Percentiles rank a stretch among this genome's conserved stretches.
These are phyloP conservation scores for Heterotilapia buettikoferi DNA, from an alignment of 2,113 vertebrate species.

Conservation along the genomic window DNA sequence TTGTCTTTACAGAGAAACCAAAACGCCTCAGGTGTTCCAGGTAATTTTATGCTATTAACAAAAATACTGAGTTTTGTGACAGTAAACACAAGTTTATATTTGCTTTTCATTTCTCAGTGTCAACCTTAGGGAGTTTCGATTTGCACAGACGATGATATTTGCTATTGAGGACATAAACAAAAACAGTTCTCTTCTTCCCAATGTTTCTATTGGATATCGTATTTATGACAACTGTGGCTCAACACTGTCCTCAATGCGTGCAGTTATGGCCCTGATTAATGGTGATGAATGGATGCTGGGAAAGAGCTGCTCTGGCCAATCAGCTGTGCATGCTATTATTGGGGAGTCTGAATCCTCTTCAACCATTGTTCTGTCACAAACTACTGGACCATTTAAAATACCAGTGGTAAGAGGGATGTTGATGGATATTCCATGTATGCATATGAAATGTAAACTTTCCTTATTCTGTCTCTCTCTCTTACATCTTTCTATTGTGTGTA, in stretches of 20 bases:
- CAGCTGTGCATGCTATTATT: slow-evolving; percentile 69
- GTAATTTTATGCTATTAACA: slow-evolving; percentile 16
- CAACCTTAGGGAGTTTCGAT: slow-evolving; percentile 71
- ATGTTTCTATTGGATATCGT: slow-evolving; percentile 68
- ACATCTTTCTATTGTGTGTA: not conserved
- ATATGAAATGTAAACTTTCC: not conserved
- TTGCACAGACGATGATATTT: slow-evolving; percentile 74
- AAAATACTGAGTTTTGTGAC: not conserved
- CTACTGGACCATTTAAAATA: slow-evolving; percentile 66
- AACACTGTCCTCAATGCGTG: slow-evolving; percentile 66
- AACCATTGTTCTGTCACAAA: slow-evolving; percentile 67
- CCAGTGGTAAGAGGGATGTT: slow-evolving; percentile 63
- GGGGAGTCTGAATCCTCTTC: slow-evolving; percentile 74
- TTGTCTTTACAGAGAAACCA: slow-evolving; percentile 58
- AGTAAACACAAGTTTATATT: not conserved
- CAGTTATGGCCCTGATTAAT: slow-evolving; percentile 70
- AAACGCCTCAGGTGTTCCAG: slow-evolving; percentile 55
- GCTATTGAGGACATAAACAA: slow-evolving; percentile 75
- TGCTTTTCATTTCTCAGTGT: slow-evolving; percentile 38
- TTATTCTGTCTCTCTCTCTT: not conserved
- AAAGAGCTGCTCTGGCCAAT: slow-evolving; percentile 45
- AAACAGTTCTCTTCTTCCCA: slow-evolving; percentile 58
- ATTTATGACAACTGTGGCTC: slow-evolving; percentile 75
- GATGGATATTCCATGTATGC: not conserved
- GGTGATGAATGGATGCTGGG: slow-evolving; percentile 18